Evolutionary conservation across 2,888 invertebrate species (phyloP).

Genomic region (Lasioglossum marginatum): DNA sequence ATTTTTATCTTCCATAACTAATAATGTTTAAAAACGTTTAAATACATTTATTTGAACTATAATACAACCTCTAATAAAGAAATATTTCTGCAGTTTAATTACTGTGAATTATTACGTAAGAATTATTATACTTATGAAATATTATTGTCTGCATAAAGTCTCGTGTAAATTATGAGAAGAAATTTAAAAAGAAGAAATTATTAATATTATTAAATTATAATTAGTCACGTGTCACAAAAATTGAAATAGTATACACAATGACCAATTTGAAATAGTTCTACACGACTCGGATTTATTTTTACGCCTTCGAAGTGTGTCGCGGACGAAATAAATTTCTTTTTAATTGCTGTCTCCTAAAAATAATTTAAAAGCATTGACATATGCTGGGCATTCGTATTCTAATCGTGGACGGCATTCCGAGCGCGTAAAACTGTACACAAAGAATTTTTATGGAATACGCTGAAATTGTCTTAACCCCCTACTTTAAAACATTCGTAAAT

Average conservation of each 20-base stretch:
- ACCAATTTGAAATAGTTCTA: not conserved
- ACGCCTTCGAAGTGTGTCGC: not conserved
- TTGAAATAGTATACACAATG: not conserved
- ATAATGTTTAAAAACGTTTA: not conserved
- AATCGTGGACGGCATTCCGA: not conserved
- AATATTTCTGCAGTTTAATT: not conserved
- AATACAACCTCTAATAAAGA: not conserved
- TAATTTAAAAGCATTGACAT: not conserved
- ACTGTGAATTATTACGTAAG: not conserved
- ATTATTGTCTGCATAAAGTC: not conserved
- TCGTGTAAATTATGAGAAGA: not conserved
- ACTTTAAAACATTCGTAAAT: not conserved
- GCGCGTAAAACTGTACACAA: not conserved
- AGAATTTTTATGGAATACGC: not conserved
- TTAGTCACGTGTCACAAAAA: not conserved
- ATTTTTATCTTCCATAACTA: not conserved
- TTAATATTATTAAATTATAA: too few species aligned
- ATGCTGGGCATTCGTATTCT: not conserved
- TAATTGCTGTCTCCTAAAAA: not conserved
- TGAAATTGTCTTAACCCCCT: not conserved
- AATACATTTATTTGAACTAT: not conserved
- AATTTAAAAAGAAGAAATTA: too few species aligned
- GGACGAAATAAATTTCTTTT: constrained; percentile 6
- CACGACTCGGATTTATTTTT: not conserved
- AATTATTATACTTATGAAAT: too few species aligned